phyloP scores from a whole-genome alignment of 2,888 invertebrate species.

The Dione juno region DNA sequence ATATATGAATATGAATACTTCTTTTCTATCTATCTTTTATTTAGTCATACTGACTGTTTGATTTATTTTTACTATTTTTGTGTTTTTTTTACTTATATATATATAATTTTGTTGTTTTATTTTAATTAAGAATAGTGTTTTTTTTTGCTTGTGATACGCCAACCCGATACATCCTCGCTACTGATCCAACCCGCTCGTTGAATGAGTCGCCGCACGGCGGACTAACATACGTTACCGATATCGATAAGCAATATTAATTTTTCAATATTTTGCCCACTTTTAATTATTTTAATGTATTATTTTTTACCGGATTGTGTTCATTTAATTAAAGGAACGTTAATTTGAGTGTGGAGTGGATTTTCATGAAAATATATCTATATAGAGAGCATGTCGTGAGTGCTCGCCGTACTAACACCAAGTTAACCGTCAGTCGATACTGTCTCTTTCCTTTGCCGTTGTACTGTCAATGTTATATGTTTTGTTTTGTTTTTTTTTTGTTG shows the following conservation, averaged over 20 bases:
- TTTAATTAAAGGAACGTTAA: conserved; percentile 69
- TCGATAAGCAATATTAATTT: conserved; percentile 65
- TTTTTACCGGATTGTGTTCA: conserved; percentile 68
- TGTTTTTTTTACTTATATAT: conserved; percentile 49
- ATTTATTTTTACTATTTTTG: conserved; percentile 63
- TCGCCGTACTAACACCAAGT: conserved; percentile 66
- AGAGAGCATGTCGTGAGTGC: conserved; percentile 75
- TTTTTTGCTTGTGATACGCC: conserved; percentile 80
- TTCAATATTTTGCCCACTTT: conserved; percentile 49
- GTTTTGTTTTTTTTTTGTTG: conserved; percentile 55
- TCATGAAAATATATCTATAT: conserved; percentile 59
- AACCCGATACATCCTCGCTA: conserved; percentile 78
- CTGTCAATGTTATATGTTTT: conserved; percentile 62
- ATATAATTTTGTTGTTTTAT: conserved; percentile 55
- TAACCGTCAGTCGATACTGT: conserved; percentile 65
- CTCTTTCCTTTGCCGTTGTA: conserved; percentile 77
- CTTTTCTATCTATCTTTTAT: conserved; percentile 78
- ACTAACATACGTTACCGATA: conserved; percentile 72
- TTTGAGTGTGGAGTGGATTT: conserved; percentile 83
- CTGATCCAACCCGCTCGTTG: conserved; percentile 69
- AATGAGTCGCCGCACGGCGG: conserved; percentile 59
- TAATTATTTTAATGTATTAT: conserved; percentile 60
- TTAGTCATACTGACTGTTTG: conserved; percentile 84
- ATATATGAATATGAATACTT: conserved; percentile 79
- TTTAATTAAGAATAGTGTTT: conserved; percentile 69